Evolutionary conservation across 2,888 invertebrate genomes (phyloP), one percentile per base, ranked within the genome.

Genomic region (Marronus borbonicus): DNA sequence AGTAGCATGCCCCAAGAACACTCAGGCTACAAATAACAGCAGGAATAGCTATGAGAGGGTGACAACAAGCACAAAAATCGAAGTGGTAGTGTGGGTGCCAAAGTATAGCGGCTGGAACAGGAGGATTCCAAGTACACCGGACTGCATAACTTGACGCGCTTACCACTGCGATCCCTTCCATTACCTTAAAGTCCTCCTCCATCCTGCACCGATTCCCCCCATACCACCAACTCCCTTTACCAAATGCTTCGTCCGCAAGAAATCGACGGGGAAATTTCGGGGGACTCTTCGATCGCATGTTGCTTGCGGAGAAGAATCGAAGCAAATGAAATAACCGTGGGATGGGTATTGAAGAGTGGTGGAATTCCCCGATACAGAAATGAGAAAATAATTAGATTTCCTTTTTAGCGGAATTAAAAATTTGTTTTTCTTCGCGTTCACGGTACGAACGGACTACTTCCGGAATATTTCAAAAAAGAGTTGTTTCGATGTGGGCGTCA

Each of bases 131-230:
- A 10, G 49, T 62, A 62, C 77, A 62, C 60, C 20, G 64, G 69
- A 70, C 70, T 70, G 77, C 77, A 77, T 77, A 77, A 72, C 77
- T 69, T 77, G 68, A 69, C 69, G 69, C 60, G 69, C 77, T 77
- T 77, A 77, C 72, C 36, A 60, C 17, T 60, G 24, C 62, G 72
- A 60, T 44, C 44, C 72, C 44, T 68, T 68, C 68, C 68, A 68
- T 68, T 68, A 68, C 68, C 14, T 14, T 14, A 31, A 28, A 28
- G 62, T 31, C 62, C 62, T 31, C 28, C 62, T 62, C 8, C 31
- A 62, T 28, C 62, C 62, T 62, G 24, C 14, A 10, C 24, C 62
- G 62, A 62, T 20, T 58, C 10, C 10, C 55, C 20, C 55, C 10
- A 10, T 10, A 39, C 10, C 39, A 5, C 44, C 31, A 36, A 36